These are phyloP conservation scores for Atlantisia rogersi DNA, from an alignment of 2,113 vertebrate genomes.

Conservation along the genomic window DNA sequence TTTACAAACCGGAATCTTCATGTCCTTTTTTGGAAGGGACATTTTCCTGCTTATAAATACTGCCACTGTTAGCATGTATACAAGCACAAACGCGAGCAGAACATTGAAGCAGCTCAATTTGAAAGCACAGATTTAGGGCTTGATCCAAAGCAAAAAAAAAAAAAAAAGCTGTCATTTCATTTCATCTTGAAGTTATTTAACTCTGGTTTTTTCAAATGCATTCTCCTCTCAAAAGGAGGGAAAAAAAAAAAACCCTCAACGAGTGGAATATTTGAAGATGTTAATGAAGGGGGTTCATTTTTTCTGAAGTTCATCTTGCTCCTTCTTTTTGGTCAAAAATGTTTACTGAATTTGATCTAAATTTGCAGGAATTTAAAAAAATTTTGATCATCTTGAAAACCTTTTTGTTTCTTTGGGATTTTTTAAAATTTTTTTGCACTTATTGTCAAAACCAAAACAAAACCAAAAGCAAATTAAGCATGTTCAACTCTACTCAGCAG, in stretches of 20 bases:
- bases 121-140: background rate
- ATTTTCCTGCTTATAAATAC: background rate
- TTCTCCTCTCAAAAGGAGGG: background rate
- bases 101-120: background rate
- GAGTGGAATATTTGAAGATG: conserved; percentile 17
- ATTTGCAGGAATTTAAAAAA: background rate
- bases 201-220: background rate
- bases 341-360: background rate
- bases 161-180: conserved; percentile 6
- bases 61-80: conserved; percentile 4
- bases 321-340: background rate
- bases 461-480: background rate
- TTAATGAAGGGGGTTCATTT: background rate
- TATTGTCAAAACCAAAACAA: background rate
- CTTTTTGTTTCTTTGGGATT: background rate
- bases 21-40: background rate
- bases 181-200: conserved; percentile 13
- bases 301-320: background rate
- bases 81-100: background rate
- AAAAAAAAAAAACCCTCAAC: background rate
- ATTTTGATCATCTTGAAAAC: background rate
- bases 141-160: background rate
- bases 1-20: background rate
- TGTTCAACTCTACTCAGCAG: background rate
- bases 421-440: background rate